Conservation (phyloP, 2,888 invertebrate species). For the Formica aserva region DNA sequence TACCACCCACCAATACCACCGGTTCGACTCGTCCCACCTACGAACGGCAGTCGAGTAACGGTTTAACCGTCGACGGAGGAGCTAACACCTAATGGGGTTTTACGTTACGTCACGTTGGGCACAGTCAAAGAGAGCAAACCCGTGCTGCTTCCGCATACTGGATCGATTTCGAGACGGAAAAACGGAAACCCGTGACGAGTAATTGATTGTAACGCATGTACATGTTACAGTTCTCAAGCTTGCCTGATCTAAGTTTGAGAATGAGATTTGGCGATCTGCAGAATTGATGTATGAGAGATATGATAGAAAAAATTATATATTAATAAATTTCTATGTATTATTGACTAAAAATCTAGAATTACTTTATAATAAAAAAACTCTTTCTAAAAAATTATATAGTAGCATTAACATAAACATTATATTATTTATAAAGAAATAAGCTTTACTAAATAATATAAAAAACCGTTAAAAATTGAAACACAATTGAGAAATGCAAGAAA, state of each 20-base stretch:
- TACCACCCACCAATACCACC: constrained; percentile 58
- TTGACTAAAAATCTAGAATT: not conserved
- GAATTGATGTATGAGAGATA: not conserved
- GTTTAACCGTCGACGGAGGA: constrained; percentile 73
- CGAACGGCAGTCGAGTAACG: constrained; percentile 69
- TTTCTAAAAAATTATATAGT: not conserved
- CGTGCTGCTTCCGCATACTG: constrained; percentile 54
- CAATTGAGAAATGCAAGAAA: not conserved
- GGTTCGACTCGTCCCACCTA: constrained; percentile 67
- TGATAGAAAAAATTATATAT: not conserved
- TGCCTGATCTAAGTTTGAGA: constrained; percentile 13
- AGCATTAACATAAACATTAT: not conserved
- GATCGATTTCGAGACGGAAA: constrained; percentile 48
- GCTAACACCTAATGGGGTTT: constrained; percentile 76
- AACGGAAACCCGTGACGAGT: constrained; percentile 27
- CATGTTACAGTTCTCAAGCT: not conserved
- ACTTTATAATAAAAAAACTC: not conserved
- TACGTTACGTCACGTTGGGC: constrained; percentile 75
- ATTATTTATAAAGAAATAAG: not conserved
- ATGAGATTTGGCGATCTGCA: not conserved
- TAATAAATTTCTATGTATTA: not conserved
- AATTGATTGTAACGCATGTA: constrained; percentile 47
- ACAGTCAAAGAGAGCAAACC: constrained; percentile 68
- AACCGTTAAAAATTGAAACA: not conserved
- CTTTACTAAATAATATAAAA: not conserved